Evolutionary conservation across 2,888 invertebrate genomes (phyloP), one percentile per base, ranked within the genome.

Genomic region (Morpho helenor): DNA sequence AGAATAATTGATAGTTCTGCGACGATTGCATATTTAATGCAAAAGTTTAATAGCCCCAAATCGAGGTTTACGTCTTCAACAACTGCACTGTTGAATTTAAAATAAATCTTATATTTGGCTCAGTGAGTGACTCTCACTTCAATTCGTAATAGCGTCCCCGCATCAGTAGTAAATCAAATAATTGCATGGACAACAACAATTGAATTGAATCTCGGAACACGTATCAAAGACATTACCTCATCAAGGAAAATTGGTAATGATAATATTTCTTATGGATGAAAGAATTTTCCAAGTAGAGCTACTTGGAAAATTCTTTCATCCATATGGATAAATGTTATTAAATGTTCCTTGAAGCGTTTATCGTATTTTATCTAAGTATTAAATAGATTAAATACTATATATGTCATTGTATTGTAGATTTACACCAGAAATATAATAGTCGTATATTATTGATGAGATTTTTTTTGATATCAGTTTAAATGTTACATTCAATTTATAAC

Each of bases 61-160:
- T 59, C 51, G 49, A 42, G 52, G 41, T 60, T 65, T 57, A 63
- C 54, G 62, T 63, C 63, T 68, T 56, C 47, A 49, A 51, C 55
- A 55, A 52, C 39, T 56, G 49, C 59, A 22, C 44, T 47, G 55
- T 62, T 62, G 66, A 65, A 69, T 68, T 52, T 62, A 59, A 68
- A 67, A 57, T 53, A 59, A 64, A 67, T 60, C 64, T 66, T 65
- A 68, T 61, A 66, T 66, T 58, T 58, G 61, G 63, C 66, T 64
- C 65, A 61, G 49, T 64, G 63, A 60, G 45, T 59, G 63, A 52
- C 66, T 63, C 57, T 59, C 61, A 63, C 60, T 56, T 54, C 49
- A 51, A 55, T 56, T 61, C 57, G 57, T 57, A 66, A 56, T 61
- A 56, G 55, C 16, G 46, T 52, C 39, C 60, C 42, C 56, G 60